phyloP scores from a whole-genome alignment of 1,140 invertebrate species.

The Copidosoma floridanum region DNA sequence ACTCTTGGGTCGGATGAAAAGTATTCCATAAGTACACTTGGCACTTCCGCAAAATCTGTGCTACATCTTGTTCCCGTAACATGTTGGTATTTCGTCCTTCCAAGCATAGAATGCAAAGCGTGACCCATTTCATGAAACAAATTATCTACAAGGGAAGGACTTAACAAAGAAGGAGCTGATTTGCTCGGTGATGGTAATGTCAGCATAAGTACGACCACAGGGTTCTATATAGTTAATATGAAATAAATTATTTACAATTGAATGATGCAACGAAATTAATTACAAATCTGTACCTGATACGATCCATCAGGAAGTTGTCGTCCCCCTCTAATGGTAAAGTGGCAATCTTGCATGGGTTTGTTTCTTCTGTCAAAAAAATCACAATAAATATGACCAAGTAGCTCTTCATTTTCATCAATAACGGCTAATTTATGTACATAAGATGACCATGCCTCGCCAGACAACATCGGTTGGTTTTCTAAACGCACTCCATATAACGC shows the following conservation, averaged over 20 bases:
- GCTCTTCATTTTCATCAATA: constrained; percentile 71
- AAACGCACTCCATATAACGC: constrained; percentile 79
- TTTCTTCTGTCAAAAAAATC: constrained; percentile 89
- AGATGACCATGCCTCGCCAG: constrained; percentile 80
- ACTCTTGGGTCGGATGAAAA: constrained; percentile 89
- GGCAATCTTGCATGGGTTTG: constrained; percentile 96
- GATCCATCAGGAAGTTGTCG: constrained; percentile 74
- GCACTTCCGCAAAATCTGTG: constrained; percentile 98
- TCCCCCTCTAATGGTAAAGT: constrained; percentile 96
- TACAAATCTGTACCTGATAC: constrained; percentile 67
- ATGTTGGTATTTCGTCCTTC: constrained; percentile 92
- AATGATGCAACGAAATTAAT: background rate
- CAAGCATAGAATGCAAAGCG: constrained; percentile 98
- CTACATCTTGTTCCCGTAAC: constrained; percentile 95
- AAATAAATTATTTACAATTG: background rate
- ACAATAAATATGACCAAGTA: constrained; percentile 94
- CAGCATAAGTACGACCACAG: constrained; percentile 92
- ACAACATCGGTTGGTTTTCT: constrained; percentile 61
- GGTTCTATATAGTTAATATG: constrained; percentile 62
- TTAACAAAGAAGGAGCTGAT: constrained; percentile 77
- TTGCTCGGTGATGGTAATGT: constrained; percentile 76
- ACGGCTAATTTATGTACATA: constrained; percentile 90
- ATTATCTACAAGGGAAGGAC: constrained; percentile 86
- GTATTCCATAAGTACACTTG: constrained; percentile 97
- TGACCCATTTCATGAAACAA: constrained; percentile 99